phyloP scores from a whole-genome alignment of 2,797 vertebrate genomes.

The Hyperoplus immaculatus region DNA sequence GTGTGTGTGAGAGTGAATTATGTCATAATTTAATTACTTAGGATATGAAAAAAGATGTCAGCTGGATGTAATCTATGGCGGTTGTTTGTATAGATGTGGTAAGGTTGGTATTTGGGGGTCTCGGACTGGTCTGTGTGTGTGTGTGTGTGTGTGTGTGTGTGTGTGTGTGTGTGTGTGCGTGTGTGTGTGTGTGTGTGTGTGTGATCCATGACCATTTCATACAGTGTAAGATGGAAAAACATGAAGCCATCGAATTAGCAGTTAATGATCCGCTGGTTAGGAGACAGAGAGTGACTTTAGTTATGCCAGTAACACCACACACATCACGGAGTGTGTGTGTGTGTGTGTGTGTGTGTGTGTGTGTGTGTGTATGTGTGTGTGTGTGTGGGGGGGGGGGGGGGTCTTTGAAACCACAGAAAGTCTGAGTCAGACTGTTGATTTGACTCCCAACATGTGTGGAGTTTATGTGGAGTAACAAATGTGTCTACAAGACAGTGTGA shows the following conservation, averaged over 20 bases:
- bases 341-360: constrained; percentile 30
- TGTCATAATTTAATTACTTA: too few species aligned
- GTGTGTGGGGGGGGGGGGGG: not conserved
- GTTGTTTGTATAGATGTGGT: constrained; percentile 5
- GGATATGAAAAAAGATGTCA: not conserved
- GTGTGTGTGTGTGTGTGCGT: constrained; percentile 23
- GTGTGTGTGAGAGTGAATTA: too few species aligned
- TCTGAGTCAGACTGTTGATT: constrained; percentile 58
- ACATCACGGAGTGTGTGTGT: not conserved
- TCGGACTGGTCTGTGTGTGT: constrained; percentile 7
- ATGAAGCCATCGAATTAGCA: constrained; percentile 58
- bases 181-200: constrained; percentile 14
- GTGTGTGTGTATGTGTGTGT: constrained; percentile 14
- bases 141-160: constrained; percentile 18
- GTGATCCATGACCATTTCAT: constrained; percentile 29
- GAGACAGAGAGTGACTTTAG: constrained; percentile 39
- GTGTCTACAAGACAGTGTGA: constrained; percentile 7
- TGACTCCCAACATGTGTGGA: constrained; percentile 21
- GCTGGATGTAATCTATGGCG: constrained; percentile 15
- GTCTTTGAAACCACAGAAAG: constrained; percentile 54
- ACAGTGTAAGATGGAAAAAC: constrained; percentile 66
- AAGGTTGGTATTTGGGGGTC: constrained; percentile 9
- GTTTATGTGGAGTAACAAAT: constrained; percentile 21
- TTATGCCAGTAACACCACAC: constrained; percentile 25
- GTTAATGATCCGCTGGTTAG: constrained; percentile 54